These are phyloP conservation scores for Nephila pilipes DNA, from an alignment of 1,140 invertebrate species.

Conservation along the genomic window DNA sequence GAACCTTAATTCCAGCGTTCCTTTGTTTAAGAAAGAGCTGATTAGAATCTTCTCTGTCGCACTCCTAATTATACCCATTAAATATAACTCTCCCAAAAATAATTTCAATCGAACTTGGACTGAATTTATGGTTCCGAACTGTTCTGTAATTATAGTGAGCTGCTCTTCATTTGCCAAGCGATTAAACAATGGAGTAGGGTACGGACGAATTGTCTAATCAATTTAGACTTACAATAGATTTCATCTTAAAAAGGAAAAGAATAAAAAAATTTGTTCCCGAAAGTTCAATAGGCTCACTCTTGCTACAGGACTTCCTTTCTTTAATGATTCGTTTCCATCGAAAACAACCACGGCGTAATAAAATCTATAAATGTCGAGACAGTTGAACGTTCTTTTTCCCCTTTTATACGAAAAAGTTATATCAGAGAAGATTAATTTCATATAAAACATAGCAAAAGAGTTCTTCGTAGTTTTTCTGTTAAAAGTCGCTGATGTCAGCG, in stretches of 20 bases:
- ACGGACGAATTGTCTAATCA: conserved; percentile 46
- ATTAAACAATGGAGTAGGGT: conserved; percentile 54
- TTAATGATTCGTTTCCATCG: conserved; percentile 26
- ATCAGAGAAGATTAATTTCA: conserved; percentile 48
- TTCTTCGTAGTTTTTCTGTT: background rate
- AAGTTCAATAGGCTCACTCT: conserved; percentile 33
- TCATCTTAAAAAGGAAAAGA: conserved; percentile 10
- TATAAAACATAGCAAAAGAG: conserved; percentile 41
- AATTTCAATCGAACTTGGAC: conserved; percentile 8
- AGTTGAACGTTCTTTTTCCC: background rate
- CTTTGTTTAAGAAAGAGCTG: background rate
- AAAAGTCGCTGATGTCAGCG: conserved; percentile 20
- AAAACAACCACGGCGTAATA: conserved; percentile 23
- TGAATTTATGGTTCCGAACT: conserved; percentile 7
- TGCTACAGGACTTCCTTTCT: conserved; percentile 22
- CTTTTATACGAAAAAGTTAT: conserved; percentile 14
- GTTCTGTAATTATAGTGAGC: background rate
- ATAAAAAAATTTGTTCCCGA: conserved; percentile 16
- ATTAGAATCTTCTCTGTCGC: conserved; percentile 14
- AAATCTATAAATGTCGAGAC: conserved; percentile 57
- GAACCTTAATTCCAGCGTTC: background rate
- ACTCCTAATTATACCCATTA: background rate
- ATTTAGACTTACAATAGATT: conserved; percentile 44
- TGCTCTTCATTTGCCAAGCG: conserved; percentile 46
- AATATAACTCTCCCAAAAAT: conserved; percentile 18